phyloP scores from a whole-genome alignment of 64 coral and sea anemone species.

The Montipora cactus region DNA sequence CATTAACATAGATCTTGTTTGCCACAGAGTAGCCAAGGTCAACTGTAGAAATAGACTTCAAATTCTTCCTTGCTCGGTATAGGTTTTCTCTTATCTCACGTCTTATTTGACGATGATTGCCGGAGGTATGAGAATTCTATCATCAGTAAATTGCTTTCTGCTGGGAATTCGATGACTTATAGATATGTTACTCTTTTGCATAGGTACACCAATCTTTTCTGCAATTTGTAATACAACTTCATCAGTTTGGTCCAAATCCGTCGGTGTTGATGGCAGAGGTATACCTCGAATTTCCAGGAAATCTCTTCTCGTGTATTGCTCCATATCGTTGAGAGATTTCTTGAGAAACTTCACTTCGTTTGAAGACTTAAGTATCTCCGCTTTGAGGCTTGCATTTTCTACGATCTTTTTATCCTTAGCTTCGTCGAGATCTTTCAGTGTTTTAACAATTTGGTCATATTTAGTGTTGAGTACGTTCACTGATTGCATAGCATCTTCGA shows the following conservation, averaged over 20 bases:
- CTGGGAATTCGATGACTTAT: constrained; percentile 23
- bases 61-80: too few species aligned
- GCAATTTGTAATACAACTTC: background rate
- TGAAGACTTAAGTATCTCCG: too few species aligned
- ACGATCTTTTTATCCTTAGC: background rate
- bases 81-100: background rate
- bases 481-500: too few species aligned
- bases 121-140: background rate
- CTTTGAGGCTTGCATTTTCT: constrained; percentile 5
- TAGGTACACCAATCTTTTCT: background rate
- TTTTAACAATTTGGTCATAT: background rate
- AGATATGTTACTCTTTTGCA: constrained; percentile 7
- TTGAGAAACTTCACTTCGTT: background rate
- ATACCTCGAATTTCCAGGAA: too few species aligned
- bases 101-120: background rate
- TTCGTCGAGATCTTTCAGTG: background rate
- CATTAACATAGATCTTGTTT: constrained; percentile 19
- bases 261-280: too few species aligned
- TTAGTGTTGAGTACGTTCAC: too few species aligned
- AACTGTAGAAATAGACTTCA: too few species aligned
- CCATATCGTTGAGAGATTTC: background rate
- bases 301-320: background rate
- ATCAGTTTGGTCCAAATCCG: background rate
- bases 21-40: too few species aligned
- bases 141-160: background rate